Evolutionary conservation across 2,797 vertebrate species (phyloP).

Genomic region (Eospalax fontanierii): DNA sequence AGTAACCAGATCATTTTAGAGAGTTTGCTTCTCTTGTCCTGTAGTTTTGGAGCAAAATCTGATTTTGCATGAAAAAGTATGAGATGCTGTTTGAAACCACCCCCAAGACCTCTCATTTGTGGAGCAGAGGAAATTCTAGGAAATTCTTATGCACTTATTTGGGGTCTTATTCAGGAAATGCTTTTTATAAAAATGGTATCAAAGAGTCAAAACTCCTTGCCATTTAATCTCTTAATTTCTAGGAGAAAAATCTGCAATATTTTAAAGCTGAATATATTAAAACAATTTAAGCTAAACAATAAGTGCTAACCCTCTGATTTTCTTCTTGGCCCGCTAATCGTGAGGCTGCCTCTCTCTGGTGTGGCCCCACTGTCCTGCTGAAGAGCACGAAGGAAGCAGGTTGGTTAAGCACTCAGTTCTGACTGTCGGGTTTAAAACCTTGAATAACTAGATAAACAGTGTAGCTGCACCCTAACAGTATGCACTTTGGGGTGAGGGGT

Average conservation of each 20-base stretch:
- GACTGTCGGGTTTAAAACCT: constrained; percentile 85
- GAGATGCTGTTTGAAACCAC: background rate
- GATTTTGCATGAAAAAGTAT: background rate
- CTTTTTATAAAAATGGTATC: constrained; percentile 31
- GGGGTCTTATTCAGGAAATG: constrained; percentile 4
- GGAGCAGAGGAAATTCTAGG: background rate
- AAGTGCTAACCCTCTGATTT: background rate
- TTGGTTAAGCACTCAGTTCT: constrained; percentile 86
- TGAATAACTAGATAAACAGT: constrained; percentile 89
- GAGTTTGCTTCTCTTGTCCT: background rate
- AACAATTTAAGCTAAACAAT: constrained; percentile 1
- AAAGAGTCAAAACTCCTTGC: background rate
- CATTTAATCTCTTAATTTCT: background rate
- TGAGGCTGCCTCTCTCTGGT: constrained; percentile 33
- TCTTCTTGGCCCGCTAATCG: constrained; percentile 52
- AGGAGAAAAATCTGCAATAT: constrained; percentile 15
- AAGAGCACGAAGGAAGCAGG: constrained; percentile 64
- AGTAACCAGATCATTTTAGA: background rate
- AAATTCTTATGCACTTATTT: no score
- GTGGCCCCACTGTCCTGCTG: constrained; percentile 53
- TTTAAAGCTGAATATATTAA: background rate
- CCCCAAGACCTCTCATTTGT: background rate
- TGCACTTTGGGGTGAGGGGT: constrained; percentile 86
- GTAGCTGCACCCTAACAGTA: constrained; percentile 88
- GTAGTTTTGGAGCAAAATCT: background rate